Percentiles rank a stretch among this genome's conserved stretches.
These are phyloP conservation scores for Liparis tanakae DNA, from an alignment of 2,797 vertebrate genomes.

Conservation along the genomic window DNA sequence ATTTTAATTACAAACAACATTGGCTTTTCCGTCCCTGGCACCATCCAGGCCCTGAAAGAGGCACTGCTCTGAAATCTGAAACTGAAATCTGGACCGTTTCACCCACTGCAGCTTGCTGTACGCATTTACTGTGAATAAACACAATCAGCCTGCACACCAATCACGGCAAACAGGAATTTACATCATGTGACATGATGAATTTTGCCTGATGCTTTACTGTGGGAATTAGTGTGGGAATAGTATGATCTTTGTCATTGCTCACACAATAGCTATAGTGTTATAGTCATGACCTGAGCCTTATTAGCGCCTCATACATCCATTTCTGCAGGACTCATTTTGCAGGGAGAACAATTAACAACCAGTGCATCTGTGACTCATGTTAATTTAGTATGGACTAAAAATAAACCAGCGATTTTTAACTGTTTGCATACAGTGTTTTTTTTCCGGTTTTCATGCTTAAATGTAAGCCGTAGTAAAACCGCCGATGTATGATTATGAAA, in stretches of 20 bases:
- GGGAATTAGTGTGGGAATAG: constrained; percentile 61
- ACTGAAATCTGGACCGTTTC: constrained; percentile 39
- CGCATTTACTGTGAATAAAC: constrained; percentile 36
- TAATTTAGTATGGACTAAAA: constrained; percentile 36
- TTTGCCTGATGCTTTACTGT: constrained; percentile 29
- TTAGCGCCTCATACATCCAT: constrained; percentile 30
- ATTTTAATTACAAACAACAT: constrained; percentile 28
- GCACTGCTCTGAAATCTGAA: constrained; percentile 38
- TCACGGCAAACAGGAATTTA: constrained; percentile 47
- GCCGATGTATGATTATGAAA: constrained; percentile 39
- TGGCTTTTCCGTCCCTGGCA: constrained; percentile 18
- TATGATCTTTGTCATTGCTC: constrained; percentile 51
- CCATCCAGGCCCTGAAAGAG: constrained; percentile 4
- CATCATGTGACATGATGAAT: constrained; percentile 21
- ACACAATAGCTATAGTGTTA: constrained; percentile 11
- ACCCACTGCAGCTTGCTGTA: constrained; percentile 35
- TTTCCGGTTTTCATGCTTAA: not conserved
- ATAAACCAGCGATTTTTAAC: constrained; percentile 36
- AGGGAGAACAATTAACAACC: constrained; percentile 35
- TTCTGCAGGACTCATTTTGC: constrained; percentile 26
- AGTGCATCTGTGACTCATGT: constrained; percentile 24
- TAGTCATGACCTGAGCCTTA: constrained; percentile 28
- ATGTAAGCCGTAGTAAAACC: constrained; percentile 9
- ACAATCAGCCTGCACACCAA: constrained; percentile 48
- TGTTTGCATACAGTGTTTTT: constrained; percentile 4